A percentile compares a stretch with the other conserved stretches of the same genome.
phyloP scores from a whole-genome alignment of 2,113 vertebrate species.

The Lepus americanus region DNA sequence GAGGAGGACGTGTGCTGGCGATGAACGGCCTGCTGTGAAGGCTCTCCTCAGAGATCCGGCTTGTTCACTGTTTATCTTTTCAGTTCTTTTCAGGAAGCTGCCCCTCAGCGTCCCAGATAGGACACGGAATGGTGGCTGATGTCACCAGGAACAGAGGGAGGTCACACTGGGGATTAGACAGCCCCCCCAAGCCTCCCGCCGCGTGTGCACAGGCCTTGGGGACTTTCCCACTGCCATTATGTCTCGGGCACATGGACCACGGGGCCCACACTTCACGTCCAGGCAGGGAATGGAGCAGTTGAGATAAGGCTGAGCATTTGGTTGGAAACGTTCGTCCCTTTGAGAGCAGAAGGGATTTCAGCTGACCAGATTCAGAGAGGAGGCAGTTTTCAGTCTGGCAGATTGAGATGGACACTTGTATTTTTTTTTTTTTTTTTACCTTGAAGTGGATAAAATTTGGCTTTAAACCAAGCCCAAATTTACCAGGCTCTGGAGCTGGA shows the following conservation, averaged over 20 bases:
- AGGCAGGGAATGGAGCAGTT: neutral
- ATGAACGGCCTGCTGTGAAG: neutral
- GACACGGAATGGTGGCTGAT: neutral
- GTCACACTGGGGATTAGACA: neutral
- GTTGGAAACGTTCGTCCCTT: neutral
- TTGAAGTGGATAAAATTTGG: neutral
- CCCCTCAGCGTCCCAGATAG: neutral
- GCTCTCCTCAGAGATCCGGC: slow-evolving; percentile 24
- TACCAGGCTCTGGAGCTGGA: neutral
- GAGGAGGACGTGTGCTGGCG: neutral
- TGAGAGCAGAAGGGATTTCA: neutral
- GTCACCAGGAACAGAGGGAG: neutral
- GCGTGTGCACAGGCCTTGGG: neutral
- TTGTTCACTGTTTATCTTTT: neutral
- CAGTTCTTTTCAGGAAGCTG: neutral
- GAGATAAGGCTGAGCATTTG: neutral
- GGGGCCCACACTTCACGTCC: neutral
- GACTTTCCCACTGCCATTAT: neutral
- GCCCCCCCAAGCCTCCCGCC: neutral
- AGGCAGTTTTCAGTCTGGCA: neutral
- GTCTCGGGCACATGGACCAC: neutral
- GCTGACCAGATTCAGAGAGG: neutral
- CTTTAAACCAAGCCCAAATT: neutral
- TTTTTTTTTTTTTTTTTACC: neutral
- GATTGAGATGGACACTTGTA: neutral